Evolutionary conservation across 2,797 vertebrate species (phyloP), one percentile per base, ranked within the genome.

Genomic region (Pseudopleuronectes americanus): DNA sequence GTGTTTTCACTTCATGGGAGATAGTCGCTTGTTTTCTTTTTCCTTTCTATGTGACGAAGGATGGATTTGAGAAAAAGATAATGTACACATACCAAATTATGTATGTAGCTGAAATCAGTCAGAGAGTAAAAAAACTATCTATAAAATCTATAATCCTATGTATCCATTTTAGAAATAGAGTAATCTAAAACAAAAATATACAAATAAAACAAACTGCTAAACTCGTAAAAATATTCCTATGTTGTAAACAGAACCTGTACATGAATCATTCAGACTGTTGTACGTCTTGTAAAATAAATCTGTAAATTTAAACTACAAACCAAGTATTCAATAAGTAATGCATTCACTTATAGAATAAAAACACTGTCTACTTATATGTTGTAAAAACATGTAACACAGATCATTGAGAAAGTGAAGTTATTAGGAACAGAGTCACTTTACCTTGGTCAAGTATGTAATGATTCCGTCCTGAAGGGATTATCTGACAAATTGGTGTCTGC

Each of bases 361-460:
- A 47, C 16, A 62, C 7, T 6, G 6, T 2, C 22, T 8, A 22
- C 3, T 24, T 49, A 4, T 22, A 21, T 8, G 3, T 2, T 26
- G 8, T 0, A 6, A 65, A 48, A 7, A 53, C 0, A 43, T 12
- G 43, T 45, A 45, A 43, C 0, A 64, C 6, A 64, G 23, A 67
- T 3, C 23, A 68, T 13, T 38, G 4, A 43, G 4, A 45, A 28
- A 3, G 61, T n/a, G 0, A 68, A 57, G 1, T 49, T 74, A 64
- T 7, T 8, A 52, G 19, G 13, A 70, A 52, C 1, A 57, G 26
- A 71, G 74, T 47, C 1, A 64, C 22, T 24, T 81, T 89, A 92
- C 91, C 91, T 74, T 74, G 19, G 68, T 45, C 13, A 10, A 61
- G 43, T 68, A 33, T 51, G 54, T 13, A 49, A 31, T 28, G 58